Base-by-base conservation (phyloP, 2,113 vertebrate species). In the Oncorhynchus masou region DNA sequence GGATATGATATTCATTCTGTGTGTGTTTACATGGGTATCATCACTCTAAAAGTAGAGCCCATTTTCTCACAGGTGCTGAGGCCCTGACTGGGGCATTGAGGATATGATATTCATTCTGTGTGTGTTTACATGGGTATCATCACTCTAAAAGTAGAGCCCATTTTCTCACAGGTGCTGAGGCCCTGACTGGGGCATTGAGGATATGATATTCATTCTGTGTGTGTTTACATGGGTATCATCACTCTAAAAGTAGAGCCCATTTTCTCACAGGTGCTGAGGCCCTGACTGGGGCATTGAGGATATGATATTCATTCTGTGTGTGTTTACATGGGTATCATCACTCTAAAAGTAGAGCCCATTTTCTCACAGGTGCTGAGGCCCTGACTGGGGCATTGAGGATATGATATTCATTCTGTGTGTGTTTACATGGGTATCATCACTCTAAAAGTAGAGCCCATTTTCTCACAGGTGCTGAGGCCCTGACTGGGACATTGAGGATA, bases 121-220 rank as follows among this genome's bases (percentile, higher is more conserved):
- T 24, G 22, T 65, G 62, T 64, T n/a, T n/a, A n/a, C n/a, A n/a
- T n/a, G n/a, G n/a, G n/a, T n/a, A n/a, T n/a, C n/a, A n/a, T n/a
- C n/a, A n/a, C n/a, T n/a, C n/a, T n/a, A n/a, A n/a, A 90, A 90
- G 87, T 86, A 79, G 82, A 83, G 80, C 71, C 74, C 6, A 71
- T 91, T 90, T 86, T 86, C 84, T 90, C 87, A 86, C 86, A 88
- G 85, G 87, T 88, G 89, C 82, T 84, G 79, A 64, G 79, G 74
- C 78, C 77, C 12, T 74, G 70, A 69, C 82, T 80, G 27, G 71
- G 59, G 75, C 31, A 54, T 64, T 54, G 69, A 73, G 76, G 78
- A 79, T 69, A 82, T n/a, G 67, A 68, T 81, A 69, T 75, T 65
- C 1, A 22, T 22, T 24, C 19, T 65, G 62, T 65, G 62, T 24